Conservation (phyloP, 2,113 vertebrate genomes). For the Pseudopodoces humilis region DNA sequence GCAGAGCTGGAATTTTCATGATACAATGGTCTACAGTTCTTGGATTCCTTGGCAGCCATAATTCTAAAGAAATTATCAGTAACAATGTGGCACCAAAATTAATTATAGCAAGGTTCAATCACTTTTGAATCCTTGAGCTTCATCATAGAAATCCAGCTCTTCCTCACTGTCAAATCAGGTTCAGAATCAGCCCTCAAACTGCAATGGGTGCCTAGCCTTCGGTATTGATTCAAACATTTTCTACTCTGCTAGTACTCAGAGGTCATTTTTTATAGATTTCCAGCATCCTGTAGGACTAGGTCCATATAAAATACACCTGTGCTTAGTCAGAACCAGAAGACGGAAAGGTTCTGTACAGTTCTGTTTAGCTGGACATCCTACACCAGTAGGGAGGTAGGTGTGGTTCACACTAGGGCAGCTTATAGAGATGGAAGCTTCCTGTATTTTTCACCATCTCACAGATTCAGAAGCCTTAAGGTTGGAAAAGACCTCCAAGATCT, state of each 20-base stretch:
- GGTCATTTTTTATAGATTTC: background rate
- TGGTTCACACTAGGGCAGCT: background rate
- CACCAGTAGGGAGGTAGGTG: background rate
- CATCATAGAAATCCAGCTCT: background rate
- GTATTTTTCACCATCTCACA: background rate
- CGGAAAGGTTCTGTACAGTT: background rate
- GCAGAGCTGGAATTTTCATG: background rate
- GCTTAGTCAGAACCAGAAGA: background rate
- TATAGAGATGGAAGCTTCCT: background rate
- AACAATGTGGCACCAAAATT: background rate
- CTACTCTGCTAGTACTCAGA: background rate
- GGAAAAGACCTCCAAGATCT: background rate
- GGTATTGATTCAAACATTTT: background rate
- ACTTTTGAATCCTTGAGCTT: background rate
- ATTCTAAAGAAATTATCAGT: background rate
- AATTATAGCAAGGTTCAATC: background rate
- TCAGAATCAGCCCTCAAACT: background rate
- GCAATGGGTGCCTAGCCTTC: background rate
- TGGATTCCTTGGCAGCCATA: background rate
- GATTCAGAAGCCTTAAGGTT: background rate
- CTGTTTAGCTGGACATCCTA: background rate
- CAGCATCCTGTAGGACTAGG: background rate
- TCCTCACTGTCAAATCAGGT: background rate
- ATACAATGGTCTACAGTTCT: background rate
- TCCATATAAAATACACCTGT: background rate